Percentiles rank a stretch among this genome's conserved stretches.
Conservation (phyloP, 2,797 vertebrate genomes). For the Sebastes matsubarae region DNA sequence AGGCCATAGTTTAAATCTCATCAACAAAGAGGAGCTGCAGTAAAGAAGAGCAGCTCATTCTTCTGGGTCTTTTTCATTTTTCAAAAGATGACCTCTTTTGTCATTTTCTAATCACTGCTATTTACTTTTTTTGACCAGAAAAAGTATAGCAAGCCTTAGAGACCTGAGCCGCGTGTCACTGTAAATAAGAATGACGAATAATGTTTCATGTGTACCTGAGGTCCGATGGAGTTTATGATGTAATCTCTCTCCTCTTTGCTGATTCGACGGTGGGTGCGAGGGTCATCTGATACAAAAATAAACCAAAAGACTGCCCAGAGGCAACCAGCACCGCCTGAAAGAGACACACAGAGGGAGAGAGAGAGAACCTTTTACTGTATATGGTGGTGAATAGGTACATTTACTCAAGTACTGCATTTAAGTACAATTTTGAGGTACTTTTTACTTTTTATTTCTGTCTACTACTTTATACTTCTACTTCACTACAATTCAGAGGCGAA, state of each 20-base stretch:
- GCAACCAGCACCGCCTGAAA: conserved; percentile 82
- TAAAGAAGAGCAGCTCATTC: neutral
- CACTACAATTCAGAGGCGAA: no score
- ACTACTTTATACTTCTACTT: no score
- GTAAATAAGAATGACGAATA: neutral
- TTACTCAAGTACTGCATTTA: neutral
- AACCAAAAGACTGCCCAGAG: conserved; percentile 87
- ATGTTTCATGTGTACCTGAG: conserved; percentile 76
- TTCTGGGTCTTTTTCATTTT: neutral
- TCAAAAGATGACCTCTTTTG: neutral
- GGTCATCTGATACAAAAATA: conserved; percentile 81
- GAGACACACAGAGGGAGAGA: neutral
- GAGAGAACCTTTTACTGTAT: neutral
- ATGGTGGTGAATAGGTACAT: neutral
- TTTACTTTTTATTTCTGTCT: no score
- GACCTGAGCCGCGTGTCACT: neutral
- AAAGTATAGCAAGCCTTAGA: neutral
- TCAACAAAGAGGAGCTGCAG: neutral
- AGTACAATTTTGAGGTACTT: neutral
- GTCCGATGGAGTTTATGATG: conserved; percentile 79
- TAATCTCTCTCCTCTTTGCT: conserved; percentile 82
- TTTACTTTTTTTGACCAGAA: neutral
- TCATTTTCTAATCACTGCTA: neutral
- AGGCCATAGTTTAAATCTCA: neutral
- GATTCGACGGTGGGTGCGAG: conserved; percentile 84